Evolutionary conservation across 53 echinoderm and acorn worm genomes (phyloP), one percentile per base, ranked within the genome.

Genomic region (Holothuria scabra): DNA sequence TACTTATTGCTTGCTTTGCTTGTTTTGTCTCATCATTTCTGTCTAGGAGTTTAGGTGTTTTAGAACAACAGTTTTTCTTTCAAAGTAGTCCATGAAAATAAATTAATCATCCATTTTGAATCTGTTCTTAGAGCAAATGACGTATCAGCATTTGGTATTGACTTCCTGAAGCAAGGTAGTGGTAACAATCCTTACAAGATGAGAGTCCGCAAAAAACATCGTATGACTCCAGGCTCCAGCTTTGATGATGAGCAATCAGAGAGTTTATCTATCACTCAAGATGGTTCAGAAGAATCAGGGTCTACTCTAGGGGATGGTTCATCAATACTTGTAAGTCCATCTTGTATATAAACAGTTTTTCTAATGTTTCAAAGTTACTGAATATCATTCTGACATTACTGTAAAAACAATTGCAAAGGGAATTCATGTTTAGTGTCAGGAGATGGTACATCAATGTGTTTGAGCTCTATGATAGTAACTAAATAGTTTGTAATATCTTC

Each of bases 141-240:
- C 21, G 85, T 97, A 70, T 92, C 97, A 22, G 97, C 97, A 62
- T 97, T 97, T 87, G 97, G 97, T 56, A 94, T 97, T 34, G 97
- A 97, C 72, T 85, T 95, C 59, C 60, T 91, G 79, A 94, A 94
- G 89, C 83, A 80, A 34, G 83, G 86, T 32, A 86, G 88, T 16
- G 91, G 91, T 56, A 41, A 28, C 25, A 86, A 56, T 16, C 78
- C 87, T 1, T 89, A 92, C 84, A 90, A 93, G 87, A 86, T 93
- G 87, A 86, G 91, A 30, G 89, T 92, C 82, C 79, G 81, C 37
- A 91, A 89, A 67, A 93, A 93, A 57, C 89, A 91, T 20, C 86
- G 91, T 35, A 82, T 91, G 62, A 95, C 93, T 20, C 95, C 95
- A 28, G 93, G 93, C 19, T 89, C 95, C 8, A 95, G 95, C 71